Evolutionary conservation across 2,888 invertebrate genomes (phyloP), one percentile per base, ranked within the genome.

Genomic region (Neoaliturus tenellus): DNA sequence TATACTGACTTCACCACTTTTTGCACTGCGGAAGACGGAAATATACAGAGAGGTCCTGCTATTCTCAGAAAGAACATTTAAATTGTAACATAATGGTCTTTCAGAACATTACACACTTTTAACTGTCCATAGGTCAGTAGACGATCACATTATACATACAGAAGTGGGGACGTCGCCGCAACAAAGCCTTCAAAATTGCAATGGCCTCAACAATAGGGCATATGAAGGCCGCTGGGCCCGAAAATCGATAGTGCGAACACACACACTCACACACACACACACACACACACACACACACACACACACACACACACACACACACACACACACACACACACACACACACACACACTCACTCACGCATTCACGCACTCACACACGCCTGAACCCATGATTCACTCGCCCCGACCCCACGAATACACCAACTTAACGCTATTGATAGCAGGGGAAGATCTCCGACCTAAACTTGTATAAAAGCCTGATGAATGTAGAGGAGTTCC

Each of bases 401-500:
- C n/a, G n/a, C n/a, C n/a, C n/a, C n/a, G n/a, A n/a, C 58, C 58
- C 51, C 58, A 5, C 58, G 58, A 58, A 25, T 58, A 28, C 62
- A 62, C 62, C 62, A 14, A 62, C 28, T 62, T 62, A n/a, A 17
- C 25, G 62, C 31, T 20, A 62, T 62, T 28, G 62, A 62, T 62
- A 62, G 62, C 28, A 31, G 17, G 62, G 62, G 62, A 17, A 28
- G 14, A 17, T 1, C 31, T 17, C 28, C 31, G 28, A 0, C 62
- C 6, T 8, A 62, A 62, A 62, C 6, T 62, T 62, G 62, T 62
- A 28, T 62, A 62, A 62, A 62, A 62, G 62, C 62, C 62, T 62
- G 62, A 62, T 62, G 28, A 62, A 62, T 62, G 62, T 62, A 62
- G 62, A 62, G 62, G 62, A 62, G 62, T 62, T 31, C 62, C 62